These are phyloP conservation scores for Ochotona princeps DNA, from an alignment of 2,113 vertebrate genomes.

Conservation along the genomic window DNA sequence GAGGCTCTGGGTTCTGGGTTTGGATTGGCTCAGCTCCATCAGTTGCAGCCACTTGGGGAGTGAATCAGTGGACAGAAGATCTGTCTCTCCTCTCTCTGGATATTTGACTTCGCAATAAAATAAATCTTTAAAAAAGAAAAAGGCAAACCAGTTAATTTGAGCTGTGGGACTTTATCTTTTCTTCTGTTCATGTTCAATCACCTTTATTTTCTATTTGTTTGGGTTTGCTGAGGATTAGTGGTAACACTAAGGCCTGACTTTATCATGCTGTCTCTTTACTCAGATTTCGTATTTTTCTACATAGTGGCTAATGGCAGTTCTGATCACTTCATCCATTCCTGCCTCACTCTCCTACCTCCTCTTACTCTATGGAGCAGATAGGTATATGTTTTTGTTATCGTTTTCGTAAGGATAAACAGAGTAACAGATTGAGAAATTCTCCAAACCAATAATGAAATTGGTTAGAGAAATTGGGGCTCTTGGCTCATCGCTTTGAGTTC, in stretches of 20 bases:
- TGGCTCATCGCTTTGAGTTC: constrained; percentile 36
- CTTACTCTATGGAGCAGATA: background rate
- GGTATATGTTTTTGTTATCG: background rate
- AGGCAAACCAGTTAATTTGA: background rate
- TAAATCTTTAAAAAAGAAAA: background rate
- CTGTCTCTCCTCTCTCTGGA: no score
- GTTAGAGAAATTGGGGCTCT: constrained; percentile 19
- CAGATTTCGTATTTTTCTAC: background rate
- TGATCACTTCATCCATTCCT: background rate
- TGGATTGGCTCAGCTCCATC: no score
- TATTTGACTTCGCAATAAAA: no score
- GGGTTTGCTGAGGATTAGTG: background rate
- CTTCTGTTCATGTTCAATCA: background rate
- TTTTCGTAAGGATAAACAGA: constrained; percentile 18
- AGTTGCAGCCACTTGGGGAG: no score
- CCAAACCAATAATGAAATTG: background rate
- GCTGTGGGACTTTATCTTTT: background rate
- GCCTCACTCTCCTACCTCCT: background rate
- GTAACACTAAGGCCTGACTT: background rate
- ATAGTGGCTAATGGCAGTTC: background rate
- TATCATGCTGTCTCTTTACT: background rate
- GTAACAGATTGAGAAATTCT: background rate
- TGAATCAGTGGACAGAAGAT: no score
- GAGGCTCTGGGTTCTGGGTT: no score
- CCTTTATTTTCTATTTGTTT: background rate